Evolutionary conservation across 1,140 invertebrate species (phyloP), one percentile per base, ranked within the genome.

Genomic region (Orius laevigatus): DNA sequence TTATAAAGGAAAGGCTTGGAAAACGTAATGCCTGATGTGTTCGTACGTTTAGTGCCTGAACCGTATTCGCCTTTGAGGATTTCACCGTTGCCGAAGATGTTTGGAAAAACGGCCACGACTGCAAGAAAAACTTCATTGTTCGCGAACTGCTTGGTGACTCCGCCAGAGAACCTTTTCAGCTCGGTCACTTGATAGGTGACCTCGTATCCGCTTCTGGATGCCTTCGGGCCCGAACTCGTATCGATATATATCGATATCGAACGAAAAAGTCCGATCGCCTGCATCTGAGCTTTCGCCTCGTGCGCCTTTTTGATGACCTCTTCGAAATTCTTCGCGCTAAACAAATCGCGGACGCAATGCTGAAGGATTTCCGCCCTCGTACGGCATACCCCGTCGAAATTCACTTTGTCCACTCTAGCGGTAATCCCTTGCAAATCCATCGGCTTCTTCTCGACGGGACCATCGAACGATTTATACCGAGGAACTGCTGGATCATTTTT

Each of bases 281-380:
- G 76, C 36, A 93, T 66, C 51, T 77, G 76, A 10, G 68, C 65
- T 43, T 76, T 72, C 1, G 83, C 81, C 67, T 70, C 56, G 41
- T 60, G 57, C 9, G 58, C 52, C 31, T 56, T 48, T 31, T 55
- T 33, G 42, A 62, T 53, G 6, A 60, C 44, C 51, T 70, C 65
- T 56, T 67, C 57, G 53, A 74, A 70, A 53, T 66, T 67, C 16
- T 70, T 66, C 1, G 82, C 79, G 49, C 71, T 70, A 58, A 88
- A 84, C 10, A 90, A 64, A 25, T 83, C 77, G 40, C 70, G 66
- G 0, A 90, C 71, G 54, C 76, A 75, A 45, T 73, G 69, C 46
- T 73, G 69, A n/a, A 92, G 64, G 44, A 89, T 74, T 55, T 89
- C 84, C 66, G 89, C 78, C 62, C 86, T 86, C 1, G 87, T 91